Evolutionary conservation across 2,113 vertebrate species (phyloP), one percentile per base, ranked within the genome.

Genomic region (Cynoglossus semilaevis): DNA sequence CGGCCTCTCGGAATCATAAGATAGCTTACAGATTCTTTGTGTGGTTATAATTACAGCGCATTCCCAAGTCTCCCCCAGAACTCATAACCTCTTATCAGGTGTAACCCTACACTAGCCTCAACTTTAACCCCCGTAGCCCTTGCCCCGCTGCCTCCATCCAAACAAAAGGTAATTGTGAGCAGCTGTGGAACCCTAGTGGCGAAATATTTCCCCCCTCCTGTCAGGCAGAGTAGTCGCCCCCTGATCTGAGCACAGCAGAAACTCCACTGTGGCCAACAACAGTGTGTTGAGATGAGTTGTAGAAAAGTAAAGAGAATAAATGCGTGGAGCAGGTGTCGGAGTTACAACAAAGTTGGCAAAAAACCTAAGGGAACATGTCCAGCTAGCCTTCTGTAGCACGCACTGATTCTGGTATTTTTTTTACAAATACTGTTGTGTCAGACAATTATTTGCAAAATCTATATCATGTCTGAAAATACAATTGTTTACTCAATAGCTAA

Each of bases 151-250:
- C 83, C 74, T 78, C 76, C 61, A 45, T 68, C 50, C 71, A 81
- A 86, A 90, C 89, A 91, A 90, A 90, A 87, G 86, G 84, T 85
- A 79, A 90, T 88, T 91, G 88, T 91, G 74, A 86, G 84, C 72
- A 85, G 83, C 88, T 87, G 84, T 81, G 60, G 74, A 74, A 74
- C 79, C 68, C 74, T 58, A 46, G 74, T 19, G 84, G 70, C 19
- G 11, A 84, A 86, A 76, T 76, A 81, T 81, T 76, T 74, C 70
- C 75, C 67, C 75, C 76, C 37, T n/a, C n/a, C n/a, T n/a, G 46
- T 76, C 73, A 68, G 38, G 64, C 44, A 15, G 69, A 63, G 67
- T 5, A 38, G 70, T 8, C 34, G 77, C 77, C 69, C 77, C 77
- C 80, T 67, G 68, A 67, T 74, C 69, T 46, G 51, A 15, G 61